These are phyloP conservation scores for Onychomys leucogaster DNA, from an alignment of 2,797 vertebrate species.

Conservation along the genomic window DNA sequence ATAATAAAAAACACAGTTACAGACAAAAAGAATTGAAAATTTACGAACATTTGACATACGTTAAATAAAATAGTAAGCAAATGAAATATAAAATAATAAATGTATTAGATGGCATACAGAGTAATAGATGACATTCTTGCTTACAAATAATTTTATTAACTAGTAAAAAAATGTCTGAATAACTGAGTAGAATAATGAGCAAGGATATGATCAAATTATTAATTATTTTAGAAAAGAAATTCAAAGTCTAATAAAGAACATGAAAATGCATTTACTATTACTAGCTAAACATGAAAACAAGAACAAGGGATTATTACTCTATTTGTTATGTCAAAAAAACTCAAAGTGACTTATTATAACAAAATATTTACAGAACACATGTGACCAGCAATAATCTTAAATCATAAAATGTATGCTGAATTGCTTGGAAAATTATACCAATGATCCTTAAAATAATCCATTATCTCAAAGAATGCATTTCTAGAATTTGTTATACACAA, in stretches of 20 bases:
- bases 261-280: not conserved
- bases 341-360: constrained; percentile 32
- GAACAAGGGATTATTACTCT: not conserved
- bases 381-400: not conserved
- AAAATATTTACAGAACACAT: not conserved
- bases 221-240: not conserved
- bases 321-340: not conserved
- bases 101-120: not conserved
- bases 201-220: not conserved
- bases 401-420: not conserved
- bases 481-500: not conserved
- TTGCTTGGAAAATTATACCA: not conserved
- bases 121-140: not conserved
- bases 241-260: not conserved
- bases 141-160: not conserved
- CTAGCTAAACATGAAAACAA: not conserved
- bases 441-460: constrained; percentile 1
- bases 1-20: not conserved
- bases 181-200: not conserved
- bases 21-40: not conserved
- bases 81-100: not conserved
- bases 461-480: not conserved
- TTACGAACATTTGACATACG: not conserved
- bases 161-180: not conserved
- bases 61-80: not conserved